Evolutionary conservation across 2,888 invertebrate species (phyloP), one percentile per base, ranked within the genome.

Genomic region (Halictus ligatus): DNA sequence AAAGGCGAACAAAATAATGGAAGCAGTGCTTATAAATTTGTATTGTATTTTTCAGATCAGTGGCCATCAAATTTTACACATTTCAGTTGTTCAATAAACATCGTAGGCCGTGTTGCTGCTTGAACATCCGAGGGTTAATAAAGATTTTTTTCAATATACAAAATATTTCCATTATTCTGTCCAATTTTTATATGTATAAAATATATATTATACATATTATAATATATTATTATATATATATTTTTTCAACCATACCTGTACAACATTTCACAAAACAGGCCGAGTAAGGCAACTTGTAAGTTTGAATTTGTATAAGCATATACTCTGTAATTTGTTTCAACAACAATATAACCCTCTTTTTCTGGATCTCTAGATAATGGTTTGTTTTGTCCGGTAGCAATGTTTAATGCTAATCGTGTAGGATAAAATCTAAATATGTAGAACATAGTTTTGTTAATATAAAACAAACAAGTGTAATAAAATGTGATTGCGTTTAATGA

Each of bases 281-380:
- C 98, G 48, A 99, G 96, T 87, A 99, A 96, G 21, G 99, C 99
- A 69, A 99, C 98, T 96, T 99, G 99, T 83, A 99, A 96, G 93
- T 97, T 97, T 85, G 98, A 98, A 96, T 98, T 97, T 69, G 99
- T 99, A 95, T 99, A 99, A 0, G 99, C 99, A 95, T 99, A 99
- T 21, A 99, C 97, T 91, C 99, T 96, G 95, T 97, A 98, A 96
- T 99, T 99, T 78, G 99, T 99, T 96, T 99, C 99, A 40, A 99
- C 98, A 74, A 99, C 96, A 90, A 99, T 97, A 95, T 98, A 99
- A 21, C 99, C 98, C 88, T 95, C 95, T 83, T 94, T 95, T 29
- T 94, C 94, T 67, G 94, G 89, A 88, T 95, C 94, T 73, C 94
- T 92, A 12, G 95, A 92, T 72, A 95, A 90, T 77, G 95, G 95